phyloP scores from a whole-genome alignment of 2,113 vertebrate species.

The Marcusenius ussheri region DNA sequence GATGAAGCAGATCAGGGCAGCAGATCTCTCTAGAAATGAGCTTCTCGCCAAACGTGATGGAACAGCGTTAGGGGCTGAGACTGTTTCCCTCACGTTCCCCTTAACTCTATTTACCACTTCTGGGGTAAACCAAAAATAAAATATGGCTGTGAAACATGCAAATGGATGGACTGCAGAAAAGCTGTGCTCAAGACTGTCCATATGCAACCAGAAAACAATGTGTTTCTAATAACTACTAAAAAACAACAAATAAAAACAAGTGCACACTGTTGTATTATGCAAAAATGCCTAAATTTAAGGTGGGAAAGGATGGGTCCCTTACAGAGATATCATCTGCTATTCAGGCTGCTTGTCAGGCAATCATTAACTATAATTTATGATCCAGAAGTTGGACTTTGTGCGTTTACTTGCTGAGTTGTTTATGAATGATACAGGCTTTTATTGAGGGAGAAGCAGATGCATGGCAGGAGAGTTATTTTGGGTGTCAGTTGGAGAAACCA shows the following conservation, averaged over 20 bases:
- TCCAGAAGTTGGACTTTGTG: not conserved
- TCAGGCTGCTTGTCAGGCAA: not conserved
- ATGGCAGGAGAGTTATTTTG: not conserved
- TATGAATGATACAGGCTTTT: not conserved
- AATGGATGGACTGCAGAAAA: not conserved
- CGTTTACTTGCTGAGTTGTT: not conserved
- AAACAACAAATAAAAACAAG: not conserved
- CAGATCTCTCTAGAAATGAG: not conserved
- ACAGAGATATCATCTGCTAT: not conserved
- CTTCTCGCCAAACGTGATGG: not conserved
- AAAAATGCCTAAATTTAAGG: not conserved
- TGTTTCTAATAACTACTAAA: not conserved
- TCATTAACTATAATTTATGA: not conserved
- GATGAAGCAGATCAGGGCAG: not conserved
- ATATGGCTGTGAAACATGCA: not conserved
- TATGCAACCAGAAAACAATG: not conserved
- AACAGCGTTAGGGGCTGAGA: not conserved
- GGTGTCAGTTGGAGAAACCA: not conserved
- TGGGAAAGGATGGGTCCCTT: not conserved
- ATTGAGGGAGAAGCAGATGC: not conserved
- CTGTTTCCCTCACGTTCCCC: not conserved
- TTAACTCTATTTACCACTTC: not conserved
- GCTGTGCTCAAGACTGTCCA: not conserved
- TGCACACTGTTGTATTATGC: not conserved
- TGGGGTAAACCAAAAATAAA: not conserved